Evolutionary conservation across 35 echinoderm and acorn worm genomes (phyloP), one percentile per base, ranked within the genome.

Genomic region (Heliocidaris tuberculata): DNA sequence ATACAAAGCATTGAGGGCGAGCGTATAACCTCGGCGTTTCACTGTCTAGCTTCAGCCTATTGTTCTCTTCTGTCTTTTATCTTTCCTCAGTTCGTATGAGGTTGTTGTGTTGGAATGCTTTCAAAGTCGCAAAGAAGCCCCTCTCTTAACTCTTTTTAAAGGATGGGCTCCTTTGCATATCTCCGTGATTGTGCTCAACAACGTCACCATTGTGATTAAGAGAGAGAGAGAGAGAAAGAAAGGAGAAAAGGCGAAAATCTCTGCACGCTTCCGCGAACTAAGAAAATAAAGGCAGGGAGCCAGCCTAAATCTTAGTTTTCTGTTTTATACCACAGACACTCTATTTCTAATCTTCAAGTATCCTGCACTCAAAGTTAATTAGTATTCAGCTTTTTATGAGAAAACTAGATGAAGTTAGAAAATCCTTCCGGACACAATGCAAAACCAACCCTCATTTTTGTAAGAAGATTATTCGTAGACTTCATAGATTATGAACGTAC

Each of bases 1-100:
- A 89, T 89, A 89, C 87, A 89, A 89, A 89, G 32, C 87, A 32
- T 89, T 48, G 31, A 47, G 87, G 65, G 65, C 65, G 47, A 89
- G 11, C 30, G 31, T 47, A 24, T 89, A 89, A 89, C 87, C 87
- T 89, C 87, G 87, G 87, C 87, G 87, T 47, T 89, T 48, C 87
- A 47, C 87, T 89, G 11, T 48, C 32, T 47, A 13, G 87, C 47
- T 89, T 89, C 87, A 17, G 10, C 24, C 87, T 47, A 47, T 89
- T 89, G 87, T 89, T 89, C 31, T 89, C 87, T 47, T 7, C 87
- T 27, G n/a, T 78, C 65, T 78, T 78, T 78, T 78, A 89, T 32
- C 87, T 48, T 32, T 32, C 31, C 31, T 89, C 31, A 89, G 31
- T 89, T 32, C 32, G 31, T 16, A 48, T 11, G 47, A 88, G 30